Evolutionary conservation across 2,888 invertebrate genomes (phyloP), one percentile per base, ranked within the genome.

Genomic region (Chaetogeoica ovagalla): DNA sequence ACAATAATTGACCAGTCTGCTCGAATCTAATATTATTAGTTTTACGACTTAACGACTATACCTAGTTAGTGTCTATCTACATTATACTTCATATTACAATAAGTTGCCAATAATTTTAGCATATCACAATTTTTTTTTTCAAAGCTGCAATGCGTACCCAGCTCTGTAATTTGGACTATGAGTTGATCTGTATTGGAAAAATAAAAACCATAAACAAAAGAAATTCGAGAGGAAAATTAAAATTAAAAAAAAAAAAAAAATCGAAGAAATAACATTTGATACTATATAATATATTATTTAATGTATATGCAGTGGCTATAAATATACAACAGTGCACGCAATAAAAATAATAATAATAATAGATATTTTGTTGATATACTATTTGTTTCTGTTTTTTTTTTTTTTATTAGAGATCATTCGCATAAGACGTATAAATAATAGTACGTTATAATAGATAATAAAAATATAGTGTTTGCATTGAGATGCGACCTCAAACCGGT

Each of bases 71-170:
- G 7, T 70, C 55, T 71, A 79, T 79, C 52, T 79, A 79, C 71
- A 71, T 76, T 57, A 43, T 62, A 77, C 60, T 76, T 52, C 77
- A 62, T 48, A 48, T 69, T 69, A 70, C 57, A 79, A 79, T 39
- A 79, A 48, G 71, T 71, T 70, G 79, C 79, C 59, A 79, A 63
- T 63, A 71, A 55, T 79, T 55, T 79, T 79, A 65, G 79, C 79
- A 79, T 79, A 79, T 79, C 79, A 79, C 79, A 79, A 77, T 77
- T 77, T 69, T 59, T 43, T 66, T 72, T 70, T 79, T 79, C 79
- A 79, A 79, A 79, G 79, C 79, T 79, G 79, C 79, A 79, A 79
- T 79, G 79, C 79, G 70, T 79, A 79, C 79, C 79, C 79, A 71
- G 79, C 63, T 79, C 79, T 79, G 79, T 79, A 79, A 63, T 71